Evolutionary conservation across 2,888 invertebrate species (phyloP).

Genomic region (Nymphalis urticae): DNA sequence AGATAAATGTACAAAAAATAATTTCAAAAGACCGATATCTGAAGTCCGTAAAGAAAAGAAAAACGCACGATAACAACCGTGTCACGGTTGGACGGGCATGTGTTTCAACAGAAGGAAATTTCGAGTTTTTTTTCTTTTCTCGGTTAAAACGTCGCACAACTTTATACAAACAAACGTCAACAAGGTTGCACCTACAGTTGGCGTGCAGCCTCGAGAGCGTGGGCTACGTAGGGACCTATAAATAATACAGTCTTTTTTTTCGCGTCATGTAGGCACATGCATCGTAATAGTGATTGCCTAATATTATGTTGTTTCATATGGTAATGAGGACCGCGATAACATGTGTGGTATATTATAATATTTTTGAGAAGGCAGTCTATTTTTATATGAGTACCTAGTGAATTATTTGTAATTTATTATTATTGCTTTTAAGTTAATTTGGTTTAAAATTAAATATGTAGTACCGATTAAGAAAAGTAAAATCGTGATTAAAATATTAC

Average conservation of each 20-base stretch:
- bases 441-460: no score
- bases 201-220: slow-evolving; percentile 25
- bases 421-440: no score
- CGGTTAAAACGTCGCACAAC: slow-evolving; percentile 20
- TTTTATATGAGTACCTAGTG: not conserved
- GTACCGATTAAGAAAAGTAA: not conserved
- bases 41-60: slow-evolving; percentile 3
- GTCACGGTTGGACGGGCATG: slow-evolving; percentile 21
- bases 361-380: slow-evolving; percentile 2
- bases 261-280: slow-evolving; percentile 25
- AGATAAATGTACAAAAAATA: not conserved
- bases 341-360: not conserved
- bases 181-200: slow-evolving; percentile 23
- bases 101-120: slow-evolving; percentile 33
- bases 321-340: not conserved
- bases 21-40: slow-evolving; percentile 10
- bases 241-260: slow-evolving; percentile 27
- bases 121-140: slow-evolving; percentile 25
- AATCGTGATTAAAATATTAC: not conserved
- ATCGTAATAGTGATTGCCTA: slow-evolving; percentile 26
- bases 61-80: slow-evolving; percentile 17
- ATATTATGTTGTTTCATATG: slow-evolving; percentile 21
- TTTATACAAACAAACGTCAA: slow-evolving; percentile 22
- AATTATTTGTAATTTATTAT: not conserved
- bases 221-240: slow-evolving; percentile 22